Percentiles rank a stretch among this genome's conserved stretches.
Evolutionary conservation across 2,797 vertebrate species (phyloP).

Genomic region (Peromyscus nudipes): DNA sequence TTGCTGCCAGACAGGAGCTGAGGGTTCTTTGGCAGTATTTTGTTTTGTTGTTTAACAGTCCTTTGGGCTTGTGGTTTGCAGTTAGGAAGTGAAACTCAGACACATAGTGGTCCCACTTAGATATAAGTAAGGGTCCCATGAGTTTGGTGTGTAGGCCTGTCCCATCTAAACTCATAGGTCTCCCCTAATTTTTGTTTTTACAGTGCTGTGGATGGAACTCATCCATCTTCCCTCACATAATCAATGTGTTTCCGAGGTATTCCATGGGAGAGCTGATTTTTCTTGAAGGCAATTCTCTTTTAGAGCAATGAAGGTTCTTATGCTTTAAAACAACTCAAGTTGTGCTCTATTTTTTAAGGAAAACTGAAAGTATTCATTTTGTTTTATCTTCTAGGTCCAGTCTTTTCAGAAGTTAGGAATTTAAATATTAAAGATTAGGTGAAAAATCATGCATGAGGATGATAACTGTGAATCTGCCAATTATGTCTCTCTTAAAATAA

Average conservation of each 20-base stretch:
- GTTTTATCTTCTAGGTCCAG: not conserved
- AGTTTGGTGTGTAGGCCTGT: not conserved
- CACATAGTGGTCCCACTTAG: not conserved
- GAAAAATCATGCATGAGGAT: constrained; percentile 38
- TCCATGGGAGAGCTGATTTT: not conserved
- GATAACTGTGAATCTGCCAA: not conserved
- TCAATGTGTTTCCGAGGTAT: not conserved
- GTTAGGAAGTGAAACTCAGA: constrained; percentile 25
- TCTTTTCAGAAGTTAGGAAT: constrained; percentile 1
- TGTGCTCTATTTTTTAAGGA: constrained; percentile 9
- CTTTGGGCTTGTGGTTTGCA: not conserved
- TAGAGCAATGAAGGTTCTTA: not conserved
- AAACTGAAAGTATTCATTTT: not conserved
- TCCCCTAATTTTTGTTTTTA: not conserved
- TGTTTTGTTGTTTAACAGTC: not conserved
- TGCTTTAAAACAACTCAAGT: not conserved
- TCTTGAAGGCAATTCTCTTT: constrained; percentile 36
- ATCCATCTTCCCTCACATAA: not conserved
- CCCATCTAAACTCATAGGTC: not conserved
- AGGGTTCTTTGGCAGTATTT: not conserved
- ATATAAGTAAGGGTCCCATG: not conserved
- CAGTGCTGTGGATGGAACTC: not conserved
- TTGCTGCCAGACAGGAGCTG: not conserved
- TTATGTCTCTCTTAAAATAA: constrained; percentile 52
- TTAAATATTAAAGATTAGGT: constrained; percentile 35